Evolutionary conservation across 2,113 vertebrate species (phyloP).

Genomic region (Nipponia nippon): DNA sequence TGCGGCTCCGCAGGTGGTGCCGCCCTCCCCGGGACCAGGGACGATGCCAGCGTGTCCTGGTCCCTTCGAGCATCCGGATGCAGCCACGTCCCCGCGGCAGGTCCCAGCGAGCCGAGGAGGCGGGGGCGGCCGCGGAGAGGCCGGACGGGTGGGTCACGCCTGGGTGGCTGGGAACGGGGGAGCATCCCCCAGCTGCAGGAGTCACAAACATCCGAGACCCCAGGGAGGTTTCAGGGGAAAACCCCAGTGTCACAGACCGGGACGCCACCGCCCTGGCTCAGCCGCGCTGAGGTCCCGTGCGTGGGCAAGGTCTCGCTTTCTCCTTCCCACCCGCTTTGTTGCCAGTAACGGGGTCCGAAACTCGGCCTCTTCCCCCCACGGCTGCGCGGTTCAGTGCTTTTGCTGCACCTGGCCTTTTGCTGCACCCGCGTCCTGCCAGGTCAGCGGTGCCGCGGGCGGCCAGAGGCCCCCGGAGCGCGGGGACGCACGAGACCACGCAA

Average conservation of each 20-base stretch:
- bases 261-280: not conserved
- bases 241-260: not conserved
- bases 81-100: fast-evolving
- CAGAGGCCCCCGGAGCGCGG: too few species aligned
- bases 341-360: not conserved
- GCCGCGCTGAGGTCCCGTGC: not conserved
- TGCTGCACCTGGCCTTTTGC: not conserved
- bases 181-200: not conserved
- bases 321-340: not conserved
- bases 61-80: not conserved
- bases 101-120: too few species aligned
- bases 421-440: not conserved
- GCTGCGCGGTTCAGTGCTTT: not conserved
- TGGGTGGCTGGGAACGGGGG: not conserved
- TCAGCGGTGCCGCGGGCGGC: not conserved
- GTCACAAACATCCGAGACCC: not conserved
- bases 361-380: not conserved
- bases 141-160: too few species aligned
- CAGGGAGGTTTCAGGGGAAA: not conserved
- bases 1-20: not conserved
- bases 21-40: too few species aligned
- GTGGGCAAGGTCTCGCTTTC: not conserved
- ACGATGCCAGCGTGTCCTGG: not conserved
- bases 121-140: fast-evolving
- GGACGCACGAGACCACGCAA: not conserved